These are phyloP conservation scores for Cervus canadensis DNA, from an alignment of 2,113 vertebrate genomes.

Conservation along the genomic window DNA sequence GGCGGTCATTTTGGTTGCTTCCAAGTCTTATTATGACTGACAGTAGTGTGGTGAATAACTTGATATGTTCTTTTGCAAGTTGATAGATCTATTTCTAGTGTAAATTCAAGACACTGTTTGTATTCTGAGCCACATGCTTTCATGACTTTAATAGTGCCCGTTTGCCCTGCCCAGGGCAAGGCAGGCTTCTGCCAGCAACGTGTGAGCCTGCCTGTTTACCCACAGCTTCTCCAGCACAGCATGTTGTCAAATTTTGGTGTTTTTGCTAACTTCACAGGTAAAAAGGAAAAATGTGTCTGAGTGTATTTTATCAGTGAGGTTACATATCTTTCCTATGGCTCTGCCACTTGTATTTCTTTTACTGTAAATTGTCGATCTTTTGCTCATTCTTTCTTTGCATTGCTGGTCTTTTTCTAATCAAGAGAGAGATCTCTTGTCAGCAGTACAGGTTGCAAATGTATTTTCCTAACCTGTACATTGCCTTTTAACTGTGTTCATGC, in stretches of 20 bases:
- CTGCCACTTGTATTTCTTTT: not conserved
- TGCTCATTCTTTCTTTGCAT: not conserved
- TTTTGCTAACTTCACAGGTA: not conserved
- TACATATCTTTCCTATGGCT: not conserved
- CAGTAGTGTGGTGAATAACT: not conserved
- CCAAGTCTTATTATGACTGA: not conserved
- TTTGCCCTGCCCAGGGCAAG: accelerated
- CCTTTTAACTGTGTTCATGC: not conserved
- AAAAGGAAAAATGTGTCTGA: not conserved
- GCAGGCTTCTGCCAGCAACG: accelerated
- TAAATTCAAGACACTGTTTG: too few relatives aligned
- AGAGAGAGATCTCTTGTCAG: not conserved
- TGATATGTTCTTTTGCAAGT: not conserved
- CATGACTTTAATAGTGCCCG: not conserved
- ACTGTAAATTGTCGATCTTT: not conserved
- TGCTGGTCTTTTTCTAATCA: not conserved
- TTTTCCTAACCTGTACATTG: not conserved
- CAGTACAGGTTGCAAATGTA: not conserved
- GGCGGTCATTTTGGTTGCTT: not conserved
- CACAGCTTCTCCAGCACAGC: not conserved
- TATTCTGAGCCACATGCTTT: accelerated
- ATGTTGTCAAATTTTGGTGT: not conserved
- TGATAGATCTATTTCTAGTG: not conserved
- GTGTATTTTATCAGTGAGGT: not conserved
- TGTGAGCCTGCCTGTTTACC: accelerated